Base-by-base conservation (phyloP, 2,888 invertebrate species). In the Ptychoptera contaminata region DNA sequence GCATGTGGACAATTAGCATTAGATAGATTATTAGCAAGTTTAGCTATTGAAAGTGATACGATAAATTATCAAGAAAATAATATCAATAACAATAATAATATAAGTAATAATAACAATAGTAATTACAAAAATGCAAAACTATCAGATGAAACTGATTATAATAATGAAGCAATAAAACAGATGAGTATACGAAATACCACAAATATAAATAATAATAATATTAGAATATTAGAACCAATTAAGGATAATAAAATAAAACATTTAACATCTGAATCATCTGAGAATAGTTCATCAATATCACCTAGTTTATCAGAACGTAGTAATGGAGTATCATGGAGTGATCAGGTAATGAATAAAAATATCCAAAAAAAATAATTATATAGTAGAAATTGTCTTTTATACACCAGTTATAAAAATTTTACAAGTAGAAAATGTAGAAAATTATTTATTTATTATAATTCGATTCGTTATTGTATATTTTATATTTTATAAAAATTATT, bases 301-400 rank as follows among this genome's bases (percentile, higher is more conserved):
- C 54, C 55, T 44, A 52, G 54, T 50, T 46, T 54, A 47, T 55
- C 55, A 40, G 55, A 55, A 45, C 47, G 52, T 51, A 55, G 55
- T 46, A 54, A 54, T 50, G 48, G 50, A 37, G 44, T 50, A 23
- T 48, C 52, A 16, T 55, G 55, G 55, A 50, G 50, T 48, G 53
- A 54, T 44, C 54, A 55, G 54, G 55, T 55, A 54, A 49, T 23
- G 7, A 23, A 23, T 5, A 23, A 23, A 23, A n/a, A n/a, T n/a
- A n/a, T n/a, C n/a, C n/a, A n/a, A n/a, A 5, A 5, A 23, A 23
- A 23, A 23, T 7, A 23, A 5, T 23, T 23, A 5, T 23, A 23
- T 5, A 3, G 23, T 23, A 23, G 23, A 23, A 7, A 5, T 23
- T 23, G 3, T 23, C 23, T n/a, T n/a, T n/a, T n/a, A n/a, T n/a